These are phyloP conservation scores for Hedya salicella DNA, from an alignment of 2,888 invertebrate genomes.

Conservation along the genomic window DNA sequence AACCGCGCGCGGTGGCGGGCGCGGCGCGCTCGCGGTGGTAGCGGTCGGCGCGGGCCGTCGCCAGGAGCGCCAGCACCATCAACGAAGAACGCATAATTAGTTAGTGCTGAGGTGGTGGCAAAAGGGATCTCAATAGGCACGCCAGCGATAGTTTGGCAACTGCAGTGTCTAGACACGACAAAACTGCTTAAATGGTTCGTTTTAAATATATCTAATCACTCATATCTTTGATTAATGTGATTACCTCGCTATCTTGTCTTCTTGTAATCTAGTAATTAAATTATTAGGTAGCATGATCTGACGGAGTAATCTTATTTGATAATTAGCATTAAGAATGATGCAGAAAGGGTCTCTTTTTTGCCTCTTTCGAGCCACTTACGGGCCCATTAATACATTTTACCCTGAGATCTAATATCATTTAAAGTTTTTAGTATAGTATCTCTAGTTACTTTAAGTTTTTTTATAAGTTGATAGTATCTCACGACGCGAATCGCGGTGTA, in stretches of 20 bases:
- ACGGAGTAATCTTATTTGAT: not conserved
- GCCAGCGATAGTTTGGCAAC: constrained; percentile 2
- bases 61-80: constrained; percentile 43
- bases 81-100: constrained; percentile 30
- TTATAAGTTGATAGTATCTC: too few relatives aligned
- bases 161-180: not conserved
- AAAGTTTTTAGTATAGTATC: too few relatives aligned
- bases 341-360: too few relatives aligned
- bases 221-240: not conserved
- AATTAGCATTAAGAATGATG: too few relatives aligned
- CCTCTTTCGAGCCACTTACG: too few relatives aligned
- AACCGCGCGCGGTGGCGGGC: constrained; percentile 1
- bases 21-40: constrained; percentile 44
- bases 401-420: too few relatives aligned
- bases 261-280: not conserved
- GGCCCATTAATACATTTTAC: too few relatives aligned
- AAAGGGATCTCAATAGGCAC: not conserved
- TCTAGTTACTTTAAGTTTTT: too few relatives aligned
- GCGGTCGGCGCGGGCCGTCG: constrained; percentile 41
- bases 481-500: too few relatives aligned
- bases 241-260: not conserved
- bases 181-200: not conserved
- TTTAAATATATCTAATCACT: constrained; percentile 7
- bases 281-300: not conserved
- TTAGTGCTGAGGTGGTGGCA: too few relatives aligned